Percentiles rank a stretch among this genome's conserved stretches.
These are phyloP conservation scores for Dromiciops gliroides DNA, from an alignment of 2,113 vertebrate genomes.

Conservation along the genomic window DNA sequence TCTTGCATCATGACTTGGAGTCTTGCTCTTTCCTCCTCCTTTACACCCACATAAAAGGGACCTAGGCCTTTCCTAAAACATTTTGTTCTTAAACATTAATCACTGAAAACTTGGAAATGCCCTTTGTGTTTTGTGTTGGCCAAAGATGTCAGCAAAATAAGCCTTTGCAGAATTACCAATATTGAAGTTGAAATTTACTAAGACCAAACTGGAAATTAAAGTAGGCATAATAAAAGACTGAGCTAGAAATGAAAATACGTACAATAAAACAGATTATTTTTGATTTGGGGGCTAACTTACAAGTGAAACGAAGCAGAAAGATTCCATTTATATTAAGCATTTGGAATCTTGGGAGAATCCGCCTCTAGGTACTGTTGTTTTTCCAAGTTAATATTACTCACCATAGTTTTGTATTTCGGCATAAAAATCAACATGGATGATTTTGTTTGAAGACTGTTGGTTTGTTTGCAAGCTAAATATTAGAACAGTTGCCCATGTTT, in stretches of 20 bases:
- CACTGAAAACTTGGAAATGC: background rate
- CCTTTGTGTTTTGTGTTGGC: background rate
- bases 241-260: background rate
- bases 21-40: background rate
- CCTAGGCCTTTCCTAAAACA: background rate
- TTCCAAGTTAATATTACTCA: background rate
- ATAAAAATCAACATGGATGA: slow-evolving; percentile 44
- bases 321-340: background rate
- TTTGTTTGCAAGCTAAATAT: background rate
- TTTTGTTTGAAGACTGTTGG: background rate
- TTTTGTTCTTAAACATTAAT: slow-evolving; percentile 19
- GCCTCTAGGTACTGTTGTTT: slow-evolving; percentile 12
- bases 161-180: background rate
- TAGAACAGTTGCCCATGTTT: background rate
- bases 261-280: background rate
- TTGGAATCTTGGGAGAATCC: background rate
- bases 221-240: background rate
- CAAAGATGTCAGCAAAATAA: background rate
- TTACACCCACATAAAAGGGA: background rate
- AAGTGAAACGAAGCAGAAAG: background rate
- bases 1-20: background rate
- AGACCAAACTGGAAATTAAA: background rate
- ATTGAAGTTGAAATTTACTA: background rate
- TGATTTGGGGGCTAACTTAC: background rate
- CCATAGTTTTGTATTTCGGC: background rate